These are phyloP conservation scores for Scyliorhinus canicula DNA, from an alignment of 2,797 vertebrate genomes.

Conservation along the genomic window DNA sequence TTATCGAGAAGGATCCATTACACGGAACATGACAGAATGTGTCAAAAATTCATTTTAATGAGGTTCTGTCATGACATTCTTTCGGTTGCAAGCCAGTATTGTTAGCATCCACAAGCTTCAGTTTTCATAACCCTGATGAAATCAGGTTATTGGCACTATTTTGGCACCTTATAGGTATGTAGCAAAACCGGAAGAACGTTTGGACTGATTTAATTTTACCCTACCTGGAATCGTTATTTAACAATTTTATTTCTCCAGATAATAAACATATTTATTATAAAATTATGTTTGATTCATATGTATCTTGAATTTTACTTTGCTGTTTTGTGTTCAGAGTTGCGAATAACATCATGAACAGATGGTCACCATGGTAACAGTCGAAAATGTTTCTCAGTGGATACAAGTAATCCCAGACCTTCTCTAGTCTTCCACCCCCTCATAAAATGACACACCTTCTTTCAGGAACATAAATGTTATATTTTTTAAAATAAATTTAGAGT, in stretches of 20 bases:
- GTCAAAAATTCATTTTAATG: not conserved
- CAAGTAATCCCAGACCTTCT: not conserved
- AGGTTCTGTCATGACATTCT: not conserved
- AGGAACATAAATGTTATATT: not conserved
- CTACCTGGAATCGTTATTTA: not conserved
- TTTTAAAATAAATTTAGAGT: too few species aligned
- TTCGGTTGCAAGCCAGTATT: not conserved
- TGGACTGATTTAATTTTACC: not conserved
- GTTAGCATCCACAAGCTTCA: too few species aligned
- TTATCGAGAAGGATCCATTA: not conserved
- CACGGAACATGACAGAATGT: not conserved
- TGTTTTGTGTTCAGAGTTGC: not conserved
- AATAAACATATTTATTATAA: not conserved
- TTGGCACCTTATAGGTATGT: too few species aligned
- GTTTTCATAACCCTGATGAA: not conserved
- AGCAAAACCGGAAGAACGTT: not conserved
- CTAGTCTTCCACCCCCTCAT: not conserved
- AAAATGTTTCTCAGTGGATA: not conserved
- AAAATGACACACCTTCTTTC: not conserved
- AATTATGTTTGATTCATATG: not conserved
- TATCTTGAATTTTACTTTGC: not conserved
- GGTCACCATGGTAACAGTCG: constrained; percentile 1
- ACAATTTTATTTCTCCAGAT: too few species aligned
- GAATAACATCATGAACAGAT: not conserved
- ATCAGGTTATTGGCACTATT: not conserved